Conservation (phyloP, 2,113 vertebrate species). For the Phylloscopus trochiloides region DNA sequence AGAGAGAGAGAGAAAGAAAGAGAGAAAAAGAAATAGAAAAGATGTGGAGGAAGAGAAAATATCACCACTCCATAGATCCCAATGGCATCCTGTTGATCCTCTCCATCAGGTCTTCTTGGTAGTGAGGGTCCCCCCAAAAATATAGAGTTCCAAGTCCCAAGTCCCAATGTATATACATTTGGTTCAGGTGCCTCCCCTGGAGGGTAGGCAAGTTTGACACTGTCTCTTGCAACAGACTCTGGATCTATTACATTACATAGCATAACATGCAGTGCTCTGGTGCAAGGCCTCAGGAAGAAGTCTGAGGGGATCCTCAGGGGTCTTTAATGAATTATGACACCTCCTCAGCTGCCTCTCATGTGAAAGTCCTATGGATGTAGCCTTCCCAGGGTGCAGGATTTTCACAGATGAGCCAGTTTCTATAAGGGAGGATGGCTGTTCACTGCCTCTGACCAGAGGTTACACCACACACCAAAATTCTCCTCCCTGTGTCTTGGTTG, state of each 20-base stretch:
- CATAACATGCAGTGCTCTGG: background rate
- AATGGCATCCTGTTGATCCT: rapidly evolving
- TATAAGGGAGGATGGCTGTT: background rate
- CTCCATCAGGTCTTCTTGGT: background rate
- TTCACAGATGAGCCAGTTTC: background rate
- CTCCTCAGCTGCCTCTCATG: background rate
- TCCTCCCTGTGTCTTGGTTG: background rate
- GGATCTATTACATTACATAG: background rate
- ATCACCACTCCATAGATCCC: background rate
- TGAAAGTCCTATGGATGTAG: background rate
- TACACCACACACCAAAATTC: background rate
- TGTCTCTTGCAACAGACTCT: background rate
- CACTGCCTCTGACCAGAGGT: background rate
- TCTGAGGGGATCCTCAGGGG: background rate
- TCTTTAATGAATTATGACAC: background rate
- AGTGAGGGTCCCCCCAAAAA: background rate
- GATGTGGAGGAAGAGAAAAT: background rate
- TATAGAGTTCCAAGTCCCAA: background rate
- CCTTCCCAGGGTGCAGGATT: rapidly evolving
- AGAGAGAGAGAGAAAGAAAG: background rate
- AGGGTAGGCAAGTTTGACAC: background rate
- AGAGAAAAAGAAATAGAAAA: background rate
- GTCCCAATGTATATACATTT: background rate
- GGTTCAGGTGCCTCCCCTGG: background rate
- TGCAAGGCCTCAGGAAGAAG: background rate